Conservation (phyloP, 2,113 vertebrate species). For the Poeciliopsis turrubarensis region DNA sequence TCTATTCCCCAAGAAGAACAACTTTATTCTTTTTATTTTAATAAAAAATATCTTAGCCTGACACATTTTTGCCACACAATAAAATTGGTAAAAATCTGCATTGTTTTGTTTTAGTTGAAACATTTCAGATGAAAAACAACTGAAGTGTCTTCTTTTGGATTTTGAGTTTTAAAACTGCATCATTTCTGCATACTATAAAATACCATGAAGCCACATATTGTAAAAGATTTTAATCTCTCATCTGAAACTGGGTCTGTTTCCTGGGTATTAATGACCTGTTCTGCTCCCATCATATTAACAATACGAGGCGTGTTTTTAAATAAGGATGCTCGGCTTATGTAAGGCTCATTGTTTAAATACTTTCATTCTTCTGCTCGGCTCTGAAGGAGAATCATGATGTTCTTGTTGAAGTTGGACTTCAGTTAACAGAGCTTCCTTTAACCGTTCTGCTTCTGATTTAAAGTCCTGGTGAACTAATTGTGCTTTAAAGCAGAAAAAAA, state of each 20-base stretch:
- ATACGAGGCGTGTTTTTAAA: background rate
- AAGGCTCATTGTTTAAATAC: background rate
- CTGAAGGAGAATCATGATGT: background rate
- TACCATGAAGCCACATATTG: background rate
- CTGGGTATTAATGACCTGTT: background rate
- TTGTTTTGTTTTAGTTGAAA: too few relatives aligned
- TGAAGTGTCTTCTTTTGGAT: background rate
- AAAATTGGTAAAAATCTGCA: too few relatives aligned
- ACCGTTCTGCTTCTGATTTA: background rate
- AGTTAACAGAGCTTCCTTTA: background rate
- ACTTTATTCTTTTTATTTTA: too few relatives aligned
- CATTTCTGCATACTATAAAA: background rate
- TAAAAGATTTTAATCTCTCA: background rate
- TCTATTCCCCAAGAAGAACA: too few relatives aligned
- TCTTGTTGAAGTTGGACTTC: background rate
- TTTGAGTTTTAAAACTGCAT: background rate
- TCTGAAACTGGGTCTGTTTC: background rate
- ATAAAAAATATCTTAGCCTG: too few relatives aligned
- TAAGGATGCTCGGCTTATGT: background rate
- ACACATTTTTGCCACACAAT: too few relatives aligned
- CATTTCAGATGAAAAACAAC: background rate
- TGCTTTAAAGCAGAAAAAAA: too few relatives aligned
- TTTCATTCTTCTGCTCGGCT: background rate
- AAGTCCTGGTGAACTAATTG: too few relatives aligned
- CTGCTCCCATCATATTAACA: background rate